Evolutionary conservation across 2,113 vertebrate species (phyloP).

Genomic region (Pollachius pollachius): DNA sequence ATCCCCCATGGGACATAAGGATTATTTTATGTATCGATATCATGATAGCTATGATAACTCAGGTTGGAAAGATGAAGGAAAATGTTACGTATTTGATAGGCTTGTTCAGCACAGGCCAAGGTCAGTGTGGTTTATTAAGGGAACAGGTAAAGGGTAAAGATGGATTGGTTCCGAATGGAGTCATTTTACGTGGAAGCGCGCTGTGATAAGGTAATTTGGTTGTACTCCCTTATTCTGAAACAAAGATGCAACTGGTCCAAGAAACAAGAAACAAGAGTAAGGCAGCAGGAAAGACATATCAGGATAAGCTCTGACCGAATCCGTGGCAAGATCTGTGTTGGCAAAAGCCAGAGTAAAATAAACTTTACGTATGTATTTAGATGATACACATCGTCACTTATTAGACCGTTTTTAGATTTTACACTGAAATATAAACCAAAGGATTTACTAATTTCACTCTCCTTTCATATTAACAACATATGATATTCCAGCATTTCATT

Average conservation of each 20-base stretch:
- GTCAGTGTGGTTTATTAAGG: constrained; percentile 21
- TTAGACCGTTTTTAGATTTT: constrained; percentile 24
- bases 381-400: constrained; percentile 40
- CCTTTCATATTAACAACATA: constrained; percentile 24
- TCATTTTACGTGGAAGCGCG: neutral
- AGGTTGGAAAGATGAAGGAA: constrained; percentile 33
- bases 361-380: constrained; percentile 55
- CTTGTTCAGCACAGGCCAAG: neutral
- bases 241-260: neutral
- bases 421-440: constrained; percentile 41
- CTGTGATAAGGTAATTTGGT: no score
- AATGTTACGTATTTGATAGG: neutral
- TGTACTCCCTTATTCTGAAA: neutral
- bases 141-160: constrained; percentile 40
- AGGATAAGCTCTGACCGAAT: constrained; percentile 4
- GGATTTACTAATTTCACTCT: constrained; percentile 12
- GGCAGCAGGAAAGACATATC: neutral
- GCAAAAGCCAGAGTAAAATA: constrained; percentile 34
- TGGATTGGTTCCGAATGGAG: neutral
- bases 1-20: no score
- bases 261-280: neutral
- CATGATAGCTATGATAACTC: constrained; percentile 33
- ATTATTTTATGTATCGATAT: constrained; percentile 26
- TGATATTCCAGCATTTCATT: constrained; percentile 27
- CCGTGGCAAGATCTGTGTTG: constrained; percentile 14